Evolutionary conservation across 2,113 vertebrate species (phyloP).

Genomic region (Phaethon lepturus): DNA sequence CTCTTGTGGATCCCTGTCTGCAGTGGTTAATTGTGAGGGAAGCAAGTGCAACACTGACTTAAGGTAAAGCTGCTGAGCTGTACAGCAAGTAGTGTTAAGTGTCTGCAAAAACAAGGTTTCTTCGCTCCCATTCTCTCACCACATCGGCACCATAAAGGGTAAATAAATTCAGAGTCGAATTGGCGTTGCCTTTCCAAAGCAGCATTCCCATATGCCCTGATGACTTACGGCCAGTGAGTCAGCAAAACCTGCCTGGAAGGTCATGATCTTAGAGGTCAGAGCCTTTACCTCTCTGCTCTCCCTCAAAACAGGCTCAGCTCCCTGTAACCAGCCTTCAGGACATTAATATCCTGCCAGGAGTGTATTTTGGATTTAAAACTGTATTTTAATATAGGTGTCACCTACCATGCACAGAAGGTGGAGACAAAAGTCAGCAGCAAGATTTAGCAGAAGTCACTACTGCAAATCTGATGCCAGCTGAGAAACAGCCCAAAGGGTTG

Average conservation of each 20-base stretch:
- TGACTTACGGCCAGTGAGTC: not conserved
- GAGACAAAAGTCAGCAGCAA: not conserved
- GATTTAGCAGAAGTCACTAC: not conserved
- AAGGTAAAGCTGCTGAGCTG: not conserved
- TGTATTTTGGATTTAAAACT: not conserved
- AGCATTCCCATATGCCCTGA: rapidly evolving
- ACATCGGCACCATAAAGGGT: not conserved
- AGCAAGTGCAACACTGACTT: not conserved
- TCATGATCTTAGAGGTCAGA: not conserved
- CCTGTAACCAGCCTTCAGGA: not conserved
- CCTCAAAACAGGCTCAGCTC: not conserved
- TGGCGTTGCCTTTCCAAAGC: not conserved
- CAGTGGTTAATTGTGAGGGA: not conserved
- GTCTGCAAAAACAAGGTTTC: not conserved
- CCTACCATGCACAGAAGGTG: rapidly evolving
- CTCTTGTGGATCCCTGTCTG: not conserved
- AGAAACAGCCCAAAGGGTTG: not conserved
- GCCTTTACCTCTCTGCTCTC: not conserved
- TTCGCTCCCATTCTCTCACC: not conserved
- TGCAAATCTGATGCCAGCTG: not conserved
- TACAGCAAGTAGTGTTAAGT: rapidly evolving
- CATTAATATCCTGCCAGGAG: not conserved
- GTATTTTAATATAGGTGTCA: not conserved
- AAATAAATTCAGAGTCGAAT: not conserved
- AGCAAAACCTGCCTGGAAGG: not conserved